These are phyloP conservation scores for Trichogramma evanescens DNA, from an alignment of 2,888 invertebrate species.

Conservation along the genomic window DNA sequence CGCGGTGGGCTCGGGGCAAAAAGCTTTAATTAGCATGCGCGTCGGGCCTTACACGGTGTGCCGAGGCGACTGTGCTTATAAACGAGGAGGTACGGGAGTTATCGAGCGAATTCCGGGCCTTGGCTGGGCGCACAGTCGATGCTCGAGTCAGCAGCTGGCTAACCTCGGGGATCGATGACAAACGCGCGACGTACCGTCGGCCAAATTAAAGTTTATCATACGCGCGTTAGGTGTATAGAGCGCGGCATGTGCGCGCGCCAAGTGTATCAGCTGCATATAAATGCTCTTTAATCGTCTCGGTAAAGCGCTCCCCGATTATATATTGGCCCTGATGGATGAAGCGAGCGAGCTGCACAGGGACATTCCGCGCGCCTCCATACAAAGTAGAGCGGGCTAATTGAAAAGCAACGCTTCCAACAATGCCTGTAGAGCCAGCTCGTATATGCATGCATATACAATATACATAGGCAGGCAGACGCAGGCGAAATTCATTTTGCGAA, in stretches of 20 bases:
- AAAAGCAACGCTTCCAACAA: not conserved
- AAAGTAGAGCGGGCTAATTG: not conserved
- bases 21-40: not conserved
- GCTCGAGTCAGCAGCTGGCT: not conserved
- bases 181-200: not conserved
- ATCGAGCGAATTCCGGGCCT: not conserved
- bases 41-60: constrained; percentile 4
- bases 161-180: constrained; percentile 11
- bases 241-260: not conserved
- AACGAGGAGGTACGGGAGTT: not conserved
- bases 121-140: not conserved
- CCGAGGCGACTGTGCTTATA: not conserved
- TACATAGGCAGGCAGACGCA: too few species aligned
- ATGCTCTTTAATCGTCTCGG: not conserved
- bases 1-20: too few species aligned
- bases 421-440: too few species aligned
- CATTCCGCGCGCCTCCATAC: not conserved
- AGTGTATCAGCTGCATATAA: not conserved
- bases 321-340: not conserved
- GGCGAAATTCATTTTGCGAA: too few species aligned
- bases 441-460: too few species aligned
- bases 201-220: not conserved
- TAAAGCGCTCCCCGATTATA: not conserved
- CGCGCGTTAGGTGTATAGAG: not conserved
- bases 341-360: not conserved